A percentile compares a stretch with the other conserved stretches of the same genome.
These are phyloP conservation scores for Brachymystax lenok DNA, from an alignment of 2,797 vertebrate species.

Conservation along the genomic window DNA sequence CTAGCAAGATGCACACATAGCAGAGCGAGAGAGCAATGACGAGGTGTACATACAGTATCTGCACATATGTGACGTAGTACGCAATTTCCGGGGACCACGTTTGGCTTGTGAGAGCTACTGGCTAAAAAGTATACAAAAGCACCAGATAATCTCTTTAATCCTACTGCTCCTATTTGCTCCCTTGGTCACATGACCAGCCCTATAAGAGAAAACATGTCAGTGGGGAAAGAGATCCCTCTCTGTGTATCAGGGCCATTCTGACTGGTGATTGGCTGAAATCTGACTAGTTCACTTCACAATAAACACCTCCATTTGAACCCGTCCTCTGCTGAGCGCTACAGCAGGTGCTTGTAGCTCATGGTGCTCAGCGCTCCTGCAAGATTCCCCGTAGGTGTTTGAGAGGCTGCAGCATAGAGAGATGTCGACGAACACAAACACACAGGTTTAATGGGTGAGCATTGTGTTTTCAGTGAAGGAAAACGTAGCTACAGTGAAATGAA, in stretches of 20 bases:
- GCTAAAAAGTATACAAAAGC: too few species aligned
- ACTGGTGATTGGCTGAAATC: constrained; percentile 47
- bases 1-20: too few species aligned
- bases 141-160: too few species aligned
- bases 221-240: constrained; percentile 42
- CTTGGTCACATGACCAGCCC: constrained; percentile 33
- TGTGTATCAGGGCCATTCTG: constrained; percentile 32
- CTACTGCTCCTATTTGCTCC: constrained; percentile 17
- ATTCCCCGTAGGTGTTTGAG: too few species aligned
- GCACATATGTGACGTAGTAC: too few species aligned
- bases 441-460: background rate
- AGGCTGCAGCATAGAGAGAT: background rate
- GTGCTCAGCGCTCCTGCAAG: too few species aligned
- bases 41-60: too few species aligned
- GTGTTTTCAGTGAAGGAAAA: background rate
- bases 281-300: constrained; percentile 38
- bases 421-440: background rate
- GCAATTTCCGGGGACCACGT: too few species aligned
- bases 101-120: too few species aligned
- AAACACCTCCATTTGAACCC: constrained; percentile 26
- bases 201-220: constrained; percentile 38
- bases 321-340: background rate
- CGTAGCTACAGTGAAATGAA: background rate
- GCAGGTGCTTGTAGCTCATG: background rate
- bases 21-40: too few species aligned